Base-by-base conservation (phyloP, 2,113 vertebrate species). In the Ptyas mucosa region DNA sequence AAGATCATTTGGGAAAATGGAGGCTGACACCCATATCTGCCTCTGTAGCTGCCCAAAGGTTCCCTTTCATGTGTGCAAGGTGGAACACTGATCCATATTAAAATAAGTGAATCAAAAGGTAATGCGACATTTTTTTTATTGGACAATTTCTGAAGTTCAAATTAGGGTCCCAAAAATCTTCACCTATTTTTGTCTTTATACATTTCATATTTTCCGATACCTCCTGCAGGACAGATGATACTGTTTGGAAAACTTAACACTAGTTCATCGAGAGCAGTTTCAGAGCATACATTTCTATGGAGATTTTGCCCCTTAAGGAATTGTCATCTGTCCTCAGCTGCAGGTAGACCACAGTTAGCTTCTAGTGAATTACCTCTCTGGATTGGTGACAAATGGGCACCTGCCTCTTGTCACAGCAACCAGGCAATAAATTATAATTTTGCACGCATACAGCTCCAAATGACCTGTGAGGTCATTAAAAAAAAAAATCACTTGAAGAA, bases 101-200 rank as follows among this genome's bases (percentile, higher is more conserved):
- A 93, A 93, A 93, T 93, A 93, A 90, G 75, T 86, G 81, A 93
- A 93, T 57, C 92, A 87, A 90, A 90, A 93, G 75, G 51, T 90
- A 93, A 90, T 55, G 49, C 64, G 92, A 93, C 69, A 93, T 57
- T 93, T 93, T 91, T 46, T 93, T 93, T 93, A 93, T 93, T 93
- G 89, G 92, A 93, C 89, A 93, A 90, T 90, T 93, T 93, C 55
- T 87, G 92, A 93, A 90, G 57, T 93, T 93, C 92, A 93, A 92
- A 92, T 87, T 57, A 93, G 92, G 89, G 34, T 93, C 89, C 49
- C 75, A 93, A 55, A 81, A 46, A 58, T 52, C 75, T 64, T 34
- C 92, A 86, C 81, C 92, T 93, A 29, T 90, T 93, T 46, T 93
- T 90, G 92, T 86, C 92, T 90, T 90, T 93, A 93, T 90, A 93